Conservation (phyloP, 2,113 vertebrate species). For the Pelecanoides urinatrix region DNA sequence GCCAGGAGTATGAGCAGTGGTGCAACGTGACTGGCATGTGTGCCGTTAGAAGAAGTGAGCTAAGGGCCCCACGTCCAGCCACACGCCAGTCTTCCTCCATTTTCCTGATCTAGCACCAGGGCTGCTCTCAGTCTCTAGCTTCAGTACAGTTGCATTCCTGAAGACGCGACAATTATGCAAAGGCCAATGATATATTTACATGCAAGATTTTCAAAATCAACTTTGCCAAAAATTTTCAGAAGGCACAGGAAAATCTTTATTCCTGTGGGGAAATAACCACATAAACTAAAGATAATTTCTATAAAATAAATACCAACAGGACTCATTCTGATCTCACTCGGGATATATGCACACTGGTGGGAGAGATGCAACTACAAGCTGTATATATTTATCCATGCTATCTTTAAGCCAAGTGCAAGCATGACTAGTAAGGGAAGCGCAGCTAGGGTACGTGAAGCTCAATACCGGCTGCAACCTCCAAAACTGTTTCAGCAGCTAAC, state of each 20-base stretch:
- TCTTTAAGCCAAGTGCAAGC: not conserved
- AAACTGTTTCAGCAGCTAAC: not conserved
- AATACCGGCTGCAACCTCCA: not conserved
- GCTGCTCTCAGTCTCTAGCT: not conserved
- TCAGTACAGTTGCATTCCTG: not conserved
- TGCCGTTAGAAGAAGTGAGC: not conserved
- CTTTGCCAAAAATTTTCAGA: not conserved
- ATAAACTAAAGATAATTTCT: not conserved
- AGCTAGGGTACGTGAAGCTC: not conserved
- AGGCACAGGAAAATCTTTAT: not conserved
- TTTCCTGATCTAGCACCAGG: not conserved
- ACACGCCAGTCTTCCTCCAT: not conserved
- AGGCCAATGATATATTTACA: not conserved
- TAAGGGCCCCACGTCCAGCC: not conserved
- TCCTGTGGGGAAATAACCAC: not conserved
- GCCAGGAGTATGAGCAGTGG: not conserved
- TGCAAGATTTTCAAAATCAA: not conserved
- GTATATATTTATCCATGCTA: not conserved
- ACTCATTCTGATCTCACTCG: not conserved
- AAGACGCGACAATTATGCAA: not conserved
- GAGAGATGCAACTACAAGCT: not conserved
- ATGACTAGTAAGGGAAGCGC: not conserved
- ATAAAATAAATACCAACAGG: not conserved
- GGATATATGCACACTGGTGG: not conserved
- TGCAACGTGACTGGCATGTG: not conserved